Conservation (phyloP, 1,140 invertebrate genomes). For the Chironomus tepperi region DNA sequence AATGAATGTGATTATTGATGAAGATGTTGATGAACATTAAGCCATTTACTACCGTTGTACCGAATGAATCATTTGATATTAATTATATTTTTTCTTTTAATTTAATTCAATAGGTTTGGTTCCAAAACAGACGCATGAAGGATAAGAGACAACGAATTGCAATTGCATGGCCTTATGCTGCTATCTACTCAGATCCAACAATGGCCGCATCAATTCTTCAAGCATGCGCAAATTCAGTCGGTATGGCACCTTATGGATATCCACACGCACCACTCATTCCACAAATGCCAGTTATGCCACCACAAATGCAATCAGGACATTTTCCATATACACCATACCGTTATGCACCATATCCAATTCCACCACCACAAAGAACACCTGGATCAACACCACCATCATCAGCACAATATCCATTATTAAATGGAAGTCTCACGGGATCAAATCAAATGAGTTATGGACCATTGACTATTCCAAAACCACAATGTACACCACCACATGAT, state of each 20-base stretch:
- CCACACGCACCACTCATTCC: slow-evolving; percentile 45
- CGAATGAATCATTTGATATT: background rate
- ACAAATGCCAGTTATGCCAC: slow-evolving; percentile 42
- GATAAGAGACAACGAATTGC: slow-evolving; percentile 92
- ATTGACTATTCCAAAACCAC: slow-evolving; percentile 32
- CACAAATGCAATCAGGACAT: slow-evolving; percentile 39
- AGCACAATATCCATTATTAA: slow-evolving; percentile 25
- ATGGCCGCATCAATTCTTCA: slow-evolving; percentile 86
- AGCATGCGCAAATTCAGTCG: slow-evolving; percentile 65
- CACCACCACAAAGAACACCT: slow-evolving; percentile 36
- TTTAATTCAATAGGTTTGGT: slow-evolving; percentile 78
- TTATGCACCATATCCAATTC: slow-evolving; percentile 41
- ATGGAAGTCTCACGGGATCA: slow-evolving; percentile 27
- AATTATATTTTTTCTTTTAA: slow-evolving; percentile 27
- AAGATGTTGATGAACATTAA: slow-evolving; percentile 23
- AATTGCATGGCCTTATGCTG: slow-evolving; percentile 87
- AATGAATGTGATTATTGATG: slow-evolving; percentile 24
- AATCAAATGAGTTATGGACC: slow-evolving; percentile 25
- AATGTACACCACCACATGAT: slow-evolving; percentile 36
- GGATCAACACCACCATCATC: slow-evolving; percentile 36
- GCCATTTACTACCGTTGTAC: slow-evolving; percentile 11
- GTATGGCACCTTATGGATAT: slow-evolving; percentile 46
- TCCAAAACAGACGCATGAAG: slow-evolving; percentile 99
- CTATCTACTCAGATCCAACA: slow-evolving; percentile 85
- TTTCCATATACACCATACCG: slow-evolving; percentile 41